phyloP scores from a whole-genome alignment of 2,113 vertebrate species.

The Dendropsophus ebraccatus region DNA sequence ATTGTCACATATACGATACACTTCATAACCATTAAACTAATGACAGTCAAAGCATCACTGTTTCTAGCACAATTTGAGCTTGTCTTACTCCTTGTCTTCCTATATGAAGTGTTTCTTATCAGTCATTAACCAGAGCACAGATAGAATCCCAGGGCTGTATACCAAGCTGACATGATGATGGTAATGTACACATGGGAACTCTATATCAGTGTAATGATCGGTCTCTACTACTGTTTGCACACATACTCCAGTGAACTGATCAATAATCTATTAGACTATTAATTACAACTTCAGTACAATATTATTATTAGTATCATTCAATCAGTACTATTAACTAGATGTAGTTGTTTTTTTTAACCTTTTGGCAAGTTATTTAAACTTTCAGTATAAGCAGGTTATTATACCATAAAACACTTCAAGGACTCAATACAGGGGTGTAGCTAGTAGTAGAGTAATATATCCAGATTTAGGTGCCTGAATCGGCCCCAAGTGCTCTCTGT shows the following conservation, averaged over 20 bases:
- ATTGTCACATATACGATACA: too few species aligned
- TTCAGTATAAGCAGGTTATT: too few species aligned
- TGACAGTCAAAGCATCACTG: too few species aligned
- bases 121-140: constrained; percentile 10
- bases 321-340: too few species aligned
- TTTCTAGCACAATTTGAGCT: neutral
- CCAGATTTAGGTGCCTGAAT: too few species aligned
- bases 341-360: neutral
- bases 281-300: neutral
- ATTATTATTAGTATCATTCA: neutral
- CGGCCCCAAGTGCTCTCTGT: too few species aligned
- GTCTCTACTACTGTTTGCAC: constrained; percentile 37
- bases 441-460: too few species aligned
- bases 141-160: neutral
- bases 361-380: neutral
- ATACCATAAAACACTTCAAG: too few species aligned
- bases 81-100: neutral
- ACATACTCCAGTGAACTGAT: neutral
- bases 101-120: constrained; percentile 9
- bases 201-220: constrained; percentile 20
- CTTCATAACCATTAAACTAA: too few species aligned
- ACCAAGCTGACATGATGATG: constrained; percentile 7
- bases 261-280: constrained; percentile 5
- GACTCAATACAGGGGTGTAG: too few species aligned
- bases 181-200: constrained; percentile 24